These are phyloP conservation scores for Dicaeum eximium DNA, from an alignment of 2,113 vertebrate species.

Conservation along the genomic window DNA sequence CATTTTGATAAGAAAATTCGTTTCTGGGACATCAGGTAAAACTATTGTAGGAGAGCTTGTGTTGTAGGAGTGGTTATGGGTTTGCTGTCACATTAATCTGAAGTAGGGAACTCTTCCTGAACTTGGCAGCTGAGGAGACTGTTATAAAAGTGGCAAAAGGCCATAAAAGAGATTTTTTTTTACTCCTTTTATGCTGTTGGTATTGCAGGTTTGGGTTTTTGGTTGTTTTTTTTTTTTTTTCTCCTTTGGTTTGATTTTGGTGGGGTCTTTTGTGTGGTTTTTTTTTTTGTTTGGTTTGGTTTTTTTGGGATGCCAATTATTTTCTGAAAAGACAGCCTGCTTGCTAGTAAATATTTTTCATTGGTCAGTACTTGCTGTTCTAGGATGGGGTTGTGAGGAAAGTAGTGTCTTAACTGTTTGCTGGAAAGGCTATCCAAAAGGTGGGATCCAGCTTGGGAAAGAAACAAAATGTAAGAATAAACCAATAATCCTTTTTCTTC, in stretches of 20 bases:
- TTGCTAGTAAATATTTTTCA: background rate
- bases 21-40: slow-evolving; percentile 98
- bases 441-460: background rate
- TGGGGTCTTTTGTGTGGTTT: background rate
- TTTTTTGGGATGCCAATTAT: background rate
- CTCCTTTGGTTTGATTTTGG: background rate
- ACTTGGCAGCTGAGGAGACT: background rate
- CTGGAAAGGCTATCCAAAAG: background rate
- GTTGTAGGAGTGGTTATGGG: background rate
- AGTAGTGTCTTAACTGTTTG: background rate
- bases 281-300: background rate
- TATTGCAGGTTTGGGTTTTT: background rate
- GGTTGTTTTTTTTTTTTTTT: background rate
- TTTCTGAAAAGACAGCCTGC: background rate
- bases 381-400: background rate
- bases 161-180: background rate
- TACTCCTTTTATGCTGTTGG: background rate
- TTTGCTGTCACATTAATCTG: background rate
- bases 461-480: background rate
- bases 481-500: background rate
- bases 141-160: background rate
- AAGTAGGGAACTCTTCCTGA: background rate
- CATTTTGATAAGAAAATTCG: slow-evolving; percentile 99
- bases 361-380: background rate
- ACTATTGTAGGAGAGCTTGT: background rate